Conservation (phyloP, 1,140 invertebrate species). For the Lutraria rhynchaena region DNA sequence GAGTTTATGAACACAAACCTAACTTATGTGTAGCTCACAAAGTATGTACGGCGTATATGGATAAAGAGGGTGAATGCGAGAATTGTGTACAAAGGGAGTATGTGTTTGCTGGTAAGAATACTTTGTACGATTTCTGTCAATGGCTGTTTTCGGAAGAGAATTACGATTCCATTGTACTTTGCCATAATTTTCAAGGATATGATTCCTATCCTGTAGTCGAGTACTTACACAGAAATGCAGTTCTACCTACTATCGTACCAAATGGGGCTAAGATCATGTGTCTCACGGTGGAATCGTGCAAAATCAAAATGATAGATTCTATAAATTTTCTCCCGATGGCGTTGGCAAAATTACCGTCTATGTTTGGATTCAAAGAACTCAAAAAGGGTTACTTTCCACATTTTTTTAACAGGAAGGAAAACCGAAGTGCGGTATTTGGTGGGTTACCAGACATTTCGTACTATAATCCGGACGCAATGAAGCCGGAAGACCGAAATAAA, state of each 20-base stretch:
- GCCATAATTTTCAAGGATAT: slow-evolving; percentile 46
- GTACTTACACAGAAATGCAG: too few relatives aligned
- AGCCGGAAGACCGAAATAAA: slow-evolving; percentile 8
- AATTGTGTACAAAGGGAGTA: not conserved
- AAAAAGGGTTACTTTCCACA: slow-evolving; percentile 55
- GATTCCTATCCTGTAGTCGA: slow-evolving; percentile 52
- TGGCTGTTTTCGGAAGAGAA: slow-evolving; percentile 34
- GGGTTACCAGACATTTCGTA: not conserved
- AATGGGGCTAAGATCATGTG: slow-evolving; percentile 17
- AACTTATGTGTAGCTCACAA: slow-evolving; percentile 17
- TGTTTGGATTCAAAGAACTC: slow-evolving; percentile 40
- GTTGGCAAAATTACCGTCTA: slow-evolving; percentile 21
- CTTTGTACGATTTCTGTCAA: slow-evolving; percentile 52
- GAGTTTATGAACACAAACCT: slow-evolving; percentile 1
- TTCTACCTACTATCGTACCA: too few relatives aligned
- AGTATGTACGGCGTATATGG: slow-evolving; percentile 23
- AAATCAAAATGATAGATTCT: too few relatives aligned
- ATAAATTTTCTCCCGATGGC: too few relatives aligned
- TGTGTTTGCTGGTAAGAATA: slow-evolving; percentile 37
- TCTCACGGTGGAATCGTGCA: slow-evolving; percentile 12
- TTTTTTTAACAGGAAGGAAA: too few relatives aligned
- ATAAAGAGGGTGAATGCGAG: slow-evolving; percentile 3
- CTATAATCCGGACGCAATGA: slow-evolving; percentile 33
- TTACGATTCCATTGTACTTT: slow-evolving; percentile 15
- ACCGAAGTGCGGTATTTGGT: not conserved